phyloP scores from a whole-genome alignment of 2,113 vertebrate species.

The Mustela nigripes region DNA sequence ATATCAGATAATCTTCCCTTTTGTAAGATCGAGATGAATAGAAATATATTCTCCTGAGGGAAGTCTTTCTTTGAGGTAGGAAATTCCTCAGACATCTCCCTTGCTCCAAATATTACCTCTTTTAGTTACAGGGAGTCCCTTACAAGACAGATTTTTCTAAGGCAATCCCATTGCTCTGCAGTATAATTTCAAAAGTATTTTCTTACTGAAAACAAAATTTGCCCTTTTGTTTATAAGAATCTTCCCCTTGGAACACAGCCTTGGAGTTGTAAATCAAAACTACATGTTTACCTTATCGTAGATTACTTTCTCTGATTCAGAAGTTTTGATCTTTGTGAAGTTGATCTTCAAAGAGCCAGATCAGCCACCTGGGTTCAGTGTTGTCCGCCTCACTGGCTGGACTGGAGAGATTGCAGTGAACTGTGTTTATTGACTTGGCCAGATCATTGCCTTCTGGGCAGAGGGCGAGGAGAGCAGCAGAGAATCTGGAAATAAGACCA shows the following conservation, averaged over 20 bases:
- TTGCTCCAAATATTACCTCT: not conserved
- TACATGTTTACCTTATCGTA: not conserved
- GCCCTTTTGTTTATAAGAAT: slow-evolving; percentile 8
- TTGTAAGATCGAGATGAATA: not conserved
- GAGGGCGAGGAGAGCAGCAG: not conserved
- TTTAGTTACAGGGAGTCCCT: not conserved
- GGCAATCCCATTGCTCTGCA: not conserved
- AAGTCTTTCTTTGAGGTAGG: not conserved
- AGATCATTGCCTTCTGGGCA: not conserved
- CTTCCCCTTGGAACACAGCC: not conserved
- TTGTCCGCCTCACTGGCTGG: not conserved
- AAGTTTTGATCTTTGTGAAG: not conserved
- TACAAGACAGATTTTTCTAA: not conserved
- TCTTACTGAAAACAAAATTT: not conserved
- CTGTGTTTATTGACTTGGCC: not conserved
- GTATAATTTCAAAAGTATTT: slow-evolving; percentile 50
- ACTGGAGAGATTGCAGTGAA: not conserved
- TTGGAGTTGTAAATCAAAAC: slow-evolving; percentile 39
- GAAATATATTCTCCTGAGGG: not conserved
- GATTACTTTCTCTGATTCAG: not conserved
- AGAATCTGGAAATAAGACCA: not conserved
- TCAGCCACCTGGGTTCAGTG: not conserved
- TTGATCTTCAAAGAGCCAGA: not conserved
- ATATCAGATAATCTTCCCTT: not conserved
- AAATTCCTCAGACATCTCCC: not conserved